Evolutionary conservation across 2,113 vertebrate species (phyloP).

Genomic region (Catharus minimus): DNA sequence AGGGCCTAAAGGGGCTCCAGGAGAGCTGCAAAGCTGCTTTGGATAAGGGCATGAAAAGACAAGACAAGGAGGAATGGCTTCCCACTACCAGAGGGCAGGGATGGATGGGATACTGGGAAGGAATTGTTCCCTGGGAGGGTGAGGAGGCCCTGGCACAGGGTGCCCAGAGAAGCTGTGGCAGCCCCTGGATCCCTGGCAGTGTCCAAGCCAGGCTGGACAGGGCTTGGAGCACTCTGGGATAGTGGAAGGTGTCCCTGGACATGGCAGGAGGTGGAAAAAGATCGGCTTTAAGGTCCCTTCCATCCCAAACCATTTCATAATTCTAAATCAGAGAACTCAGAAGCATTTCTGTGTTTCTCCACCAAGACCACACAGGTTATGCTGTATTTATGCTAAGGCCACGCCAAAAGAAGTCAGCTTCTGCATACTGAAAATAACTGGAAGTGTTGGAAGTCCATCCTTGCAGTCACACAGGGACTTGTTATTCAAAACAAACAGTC

Average conservation of each 20-base stretch:
- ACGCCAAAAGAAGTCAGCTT: background rate
- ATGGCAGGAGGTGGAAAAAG: background rate
- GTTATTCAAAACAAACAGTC: background rate
- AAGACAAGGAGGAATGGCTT: background rate
- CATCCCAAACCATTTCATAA: background rate
- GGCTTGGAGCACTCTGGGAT: fast-evolving
- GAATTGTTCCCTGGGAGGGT: background rate
- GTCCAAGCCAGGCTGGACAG: fast-evolving
- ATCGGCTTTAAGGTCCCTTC: background rate
- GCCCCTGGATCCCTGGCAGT: background rate
- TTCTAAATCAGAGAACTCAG: background rate
- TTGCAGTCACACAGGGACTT: background rate
- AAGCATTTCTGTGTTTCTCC: background rate
- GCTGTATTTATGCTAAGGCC: background rate
- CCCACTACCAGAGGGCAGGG: background rate
- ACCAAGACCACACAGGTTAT: background rate
- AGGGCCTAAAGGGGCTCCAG: background rate
- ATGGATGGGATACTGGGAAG: background rate
- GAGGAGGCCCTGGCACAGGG: background rate
- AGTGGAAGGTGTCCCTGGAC: background rate
- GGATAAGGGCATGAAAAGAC: background rate
- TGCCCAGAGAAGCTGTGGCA: background rate
- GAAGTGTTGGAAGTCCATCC: background rate
- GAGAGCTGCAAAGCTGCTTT: fast-evolving
- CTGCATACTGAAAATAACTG: background rate